These are phyloP conservation scores for Trichopoda pennipes DNA, from an alignment of 2,888 invertebrate species.

Conservation along the genomic window DNA sequence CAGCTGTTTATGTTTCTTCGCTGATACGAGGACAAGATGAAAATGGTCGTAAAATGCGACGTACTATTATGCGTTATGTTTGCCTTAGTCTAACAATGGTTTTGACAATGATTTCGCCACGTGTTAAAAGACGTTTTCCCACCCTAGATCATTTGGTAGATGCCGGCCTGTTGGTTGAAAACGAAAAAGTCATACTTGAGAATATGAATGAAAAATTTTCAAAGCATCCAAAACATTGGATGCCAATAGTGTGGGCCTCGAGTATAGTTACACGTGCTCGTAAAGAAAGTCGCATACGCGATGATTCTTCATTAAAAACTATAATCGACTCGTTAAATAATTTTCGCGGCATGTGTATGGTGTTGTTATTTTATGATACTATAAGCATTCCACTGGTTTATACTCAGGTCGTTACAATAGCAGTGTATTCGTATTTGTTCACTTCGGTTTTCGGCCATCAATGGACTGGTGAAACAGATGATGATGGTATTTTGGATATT, in stretches of 20 bases:
- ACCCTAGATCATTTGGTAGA: constrained; percentile 91
- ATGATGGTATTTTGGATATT: constrained; percentile 68
- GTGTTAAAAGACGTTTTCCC: constrained; percentile 94
- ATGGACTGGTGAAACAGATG: constrained; percentile 84
- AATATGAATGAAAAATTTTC: constrained; percentile 87
- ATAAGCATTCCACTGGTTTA: constrained; percentile 89
- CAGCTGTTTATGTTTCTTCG: constrained; percentile 90
- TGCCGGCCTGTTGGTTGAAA: constrained; percentile 89
- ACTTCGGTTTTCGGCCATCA: constrained; percentile 93
- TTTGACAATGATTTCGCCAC: constrained; percentile 90
- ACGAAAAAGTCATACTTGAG: constrained; percentile 88
- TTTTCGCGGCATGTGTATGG: constrained; percentile 88
- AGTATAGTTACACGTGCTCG: constrained; percentile 92
- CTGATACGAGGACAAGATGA: constrained; percentile 91
- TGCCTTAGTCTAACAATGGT: constrained; percentile 92
- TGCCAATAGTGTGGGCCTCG: constrained; percentile 94
- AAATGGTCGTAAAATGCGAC: constrained; percentile 88
- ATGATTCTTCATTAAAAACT: constrained; percentile 95
- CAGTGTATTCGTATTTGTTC: constrained; percentile 93
- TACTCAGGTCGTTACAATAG: constrained; percentile 93
- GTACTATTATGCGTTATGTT: constrained; percentile 90
- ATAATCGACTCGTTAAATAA: constrained; percentile 92
- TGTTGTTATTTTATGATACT: constrained; percentile 88
- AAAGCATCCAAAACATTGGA: constrained; percentile 92
- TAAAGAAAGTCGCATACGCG: constrained; percentile 92